These are phyloP conservation scores for Columba janthina DNA, from an alignment of 2,113 vertebrate genomes.

Conservation along the genomic window DNA sequence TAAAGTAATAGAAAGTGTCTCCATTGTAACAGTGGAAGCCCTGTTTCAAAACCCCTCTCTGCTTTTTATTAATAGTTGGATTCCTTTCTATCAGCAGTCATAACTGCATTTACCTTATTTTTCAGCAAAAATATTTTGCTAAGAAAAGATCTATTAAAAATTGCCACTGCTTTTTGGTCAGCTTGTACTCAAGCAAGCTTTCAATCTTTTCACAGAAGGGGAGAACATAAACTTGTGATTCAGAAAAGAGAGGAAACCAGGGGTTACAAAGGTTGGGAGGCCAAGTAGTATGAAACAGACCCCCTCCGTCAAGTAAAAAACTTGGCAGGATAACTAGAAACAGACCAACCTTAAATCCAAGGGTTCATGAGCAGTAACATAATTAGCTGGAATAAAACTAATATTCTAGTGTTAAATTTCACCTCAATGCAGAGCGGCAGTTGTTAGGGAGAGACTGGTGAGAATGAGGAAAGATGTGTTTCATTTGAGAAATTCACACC, in stretches of 20 bases:
- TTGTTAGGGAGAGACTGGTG: constrained; percentile 61
- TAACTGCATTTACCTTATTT: constrained; percentile 77
- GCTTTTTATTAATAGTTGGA: constrained; percentile 85
- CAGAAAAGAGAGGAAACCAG: constrained; percentile 85
- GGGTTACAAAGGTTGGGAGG: constrained; percentile 86
- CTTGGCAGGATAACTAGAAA: constrained; percentile 88
- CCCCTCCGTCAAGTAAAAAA: constrained; percentile 83
- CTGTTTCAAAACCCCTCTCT: constrained; percentile 82
- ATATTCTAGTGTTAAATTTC: constrained; percentile 85
- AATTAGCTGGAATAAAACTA: constrained; percentile 87
- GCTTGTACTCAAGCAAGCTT: constrained; percentile 78
- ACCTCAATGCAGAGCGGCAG: constrained; percentile 74
- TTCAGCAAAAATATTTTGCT: constrained; percentile 81
- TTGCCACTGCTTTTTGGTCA: constrained; percentile 78
- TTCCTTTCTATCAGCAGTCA: constrained; percentile 84
- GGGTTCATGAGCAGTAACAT: constrained; percentile 82
- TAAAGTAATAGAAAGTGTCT: constrained; percentile 85
- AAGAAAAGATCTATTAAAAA: constrained; percentile 82
- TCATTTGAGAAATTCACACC: constrained; percentile 58
- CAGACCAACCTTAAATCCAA: constrained; percentile 84
- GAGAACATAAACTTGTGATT: constrained; percentile 83
- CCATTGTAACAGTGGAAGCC: constrained; percentile 81
- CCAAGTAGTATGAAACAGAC: constrained; percentile 85
- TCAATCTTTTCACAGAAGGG: constrained; percentile 84
- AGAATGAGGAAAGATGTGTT: constrained; percentile 70